Evolutionary conservation across 2,888 invertebrate genomes (phyloP).

Genomic region (Trichogramma evanescens): DNA sequence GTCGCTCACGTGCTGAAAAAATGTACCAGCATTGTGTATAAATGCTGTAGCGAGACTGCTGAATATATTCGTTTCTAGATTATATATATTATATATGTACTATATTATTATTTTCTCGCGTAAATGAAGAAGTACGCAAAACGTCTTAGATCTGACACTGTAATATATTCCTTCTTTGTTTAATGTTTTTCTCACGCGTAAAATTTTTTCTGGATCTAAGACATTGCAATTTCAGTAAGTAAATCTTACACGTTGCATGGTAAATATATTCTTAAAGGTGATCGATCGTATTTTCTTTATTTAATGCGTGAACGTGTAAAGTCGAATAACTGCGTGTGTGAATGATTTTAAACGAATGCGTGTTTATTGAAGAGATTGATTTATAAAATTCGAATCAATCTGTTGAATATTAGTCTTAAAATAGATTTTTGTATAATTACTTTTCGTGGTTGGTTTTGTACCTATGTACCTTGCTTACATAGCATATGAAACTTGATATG

Average conservation of each 20-base stretch:
- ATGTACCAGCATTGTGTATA: conserved; percentile 8
- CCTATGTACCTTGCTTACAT: conserved; percentile 22
- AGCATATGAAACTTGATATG: not conserved
- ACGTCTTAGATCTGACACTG: conserved; percentile 24
- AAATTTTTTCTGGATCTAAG: conserved; percentile 20
- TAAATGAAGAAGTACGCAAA: conserved; percentile 20
- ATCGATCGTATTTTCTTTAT: conserved; percentile 12
- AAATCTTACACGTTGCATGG: conserved; percentile 12
- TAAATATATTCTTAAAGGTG: conserved; percentile 14
- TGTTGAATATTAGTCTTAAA: conserved; percentile 16
- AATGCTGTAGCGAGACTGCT: conserved; percentile 18
- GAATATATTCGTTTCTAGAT: conserved; percentile 16
- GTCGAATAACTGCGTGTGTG: not conserved
- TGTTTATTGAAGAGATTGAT: conserved; percentile 8
- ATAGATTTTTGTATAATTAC: conserved; percentile 22
- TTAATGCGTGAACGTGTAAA: not conserved
- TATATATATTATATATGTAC: conserved; percentile 5
- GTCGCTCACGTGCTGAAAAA: conserved; percentile 14
- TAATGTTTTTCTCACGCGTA: conserved; percentile 13
- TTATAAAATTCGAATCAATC: conserved; percentile 15
- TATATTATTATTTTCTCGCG: conserved; percentile 8
- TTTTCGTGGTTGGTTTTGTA: conserved; percentile 21
- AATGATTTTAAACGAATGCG: conserved; percentile 2
- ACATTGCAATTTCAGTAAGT: conserved; percentile 18
- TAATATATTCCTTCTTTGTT: conserved; percentile 23